Conservation (phyloP, 2,113 vertebrate genomes). For the Salvelinus alpinus region DNA sequence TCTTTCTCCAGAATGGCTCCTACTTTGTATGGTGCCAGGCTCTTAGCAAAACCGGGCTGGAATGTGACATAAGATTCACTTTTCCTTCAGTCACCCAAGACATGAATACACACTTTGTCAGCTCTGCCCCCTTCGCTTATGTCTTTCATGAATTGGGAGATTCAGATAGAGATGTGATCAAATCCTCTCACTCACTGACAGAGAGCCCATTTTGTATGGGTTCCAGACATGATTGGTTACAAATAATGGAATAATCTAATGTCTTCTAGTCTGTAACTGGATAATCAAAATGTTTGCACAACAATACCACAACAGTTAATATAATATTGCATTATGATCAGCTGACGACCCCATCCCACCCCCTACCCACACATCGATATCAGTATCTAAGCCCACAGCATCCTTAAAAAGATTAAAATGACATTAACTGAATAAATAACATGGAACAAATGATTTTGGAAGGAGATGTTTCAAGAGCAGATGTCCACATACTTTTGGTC, state of each 20-base stretch:
- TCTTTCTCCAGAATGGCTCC: slow-evolving; percentile 8
- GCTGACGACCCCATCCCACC: background rate
- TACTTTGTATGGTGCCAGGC: slow-evolving; percentile 26
- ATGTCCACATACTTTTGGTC: no score
- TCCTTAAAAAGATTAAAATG: background rate
- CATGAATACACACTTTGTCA: slow-evolving; percentile 27
- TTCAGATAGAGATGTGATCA: background rate
- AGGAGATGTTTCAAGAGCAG: no score
- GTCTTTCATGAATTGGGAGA: slow-evolving; percentile 4
- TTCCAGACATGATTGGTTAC: background rate
- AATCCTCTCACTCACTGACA: background rate
- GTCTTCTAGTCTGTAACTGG: no score
- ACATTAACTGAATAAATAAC: background rate
- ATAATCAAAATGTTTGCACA: no score
- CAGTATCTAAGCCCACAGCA: background rate
- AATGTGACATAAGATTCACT: slow-evolving; percentile 21
- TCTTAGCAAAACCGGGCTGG: slow-evolving; percentile 10
- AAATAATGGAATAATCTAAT: background rate
- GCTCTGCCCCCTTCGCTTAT: background rate
- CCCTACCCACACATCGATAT: background rate
- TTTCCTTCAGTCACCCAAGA: slow-evolving; percentile 14
- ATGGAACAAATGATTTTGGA: background rate
- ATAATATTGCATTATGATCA: background rate
- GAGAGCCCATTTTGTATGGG: no score
- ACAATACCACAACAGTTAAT: background rate